These are phyloP conservation scores for Craterocephalus amniculus DNA, from an alignment of 2,797 vertebrate genomes.

Conservation along the genomic window DNA sequence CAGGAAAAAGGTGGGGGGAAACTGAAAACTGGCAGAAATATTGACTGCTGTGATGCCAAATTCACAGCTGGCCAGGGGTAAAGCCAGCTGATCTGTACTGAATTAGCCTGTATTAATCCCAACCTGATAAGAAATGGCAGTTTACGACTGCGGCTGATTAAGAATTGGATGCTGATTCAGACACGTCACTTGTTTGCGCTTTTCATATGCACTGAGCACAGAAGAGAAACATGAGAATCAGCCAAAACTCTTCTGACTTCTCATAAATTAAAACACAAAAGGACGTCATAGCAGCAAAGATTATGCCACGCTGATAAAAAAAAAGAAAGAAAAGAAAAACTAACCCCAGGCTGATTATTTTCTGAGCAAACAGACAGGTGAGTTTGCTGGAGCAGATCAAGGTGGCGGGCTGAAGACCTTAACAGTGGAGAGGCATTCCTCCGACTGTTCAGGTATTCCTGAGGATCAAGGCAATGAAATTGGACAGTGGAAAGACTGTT, in stretches of 20 bases:
- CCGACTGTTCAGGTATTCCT: conserved; percentile 43
- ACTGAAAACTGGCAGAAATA: conserved; percentile 46
- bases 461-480: conserved; percentile 68
- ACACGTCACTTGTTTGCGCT: conserved; percentile 29
- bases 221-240: conserved; percentile 24
- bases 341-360: conserved; percentile 60
- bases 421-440: conserved; percentile 55
- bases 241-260: conserved; percentile 11
- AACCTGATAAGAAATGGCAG: conserved; percentile 14
- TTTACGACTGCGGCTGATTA: conserved; percentile 30
- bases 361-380: conserved; percentile 76
- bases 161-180: conserved; percentile 30
- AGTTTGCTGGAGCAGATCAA: conserved; percentile 60
- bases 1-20: conserved; percentile 42
- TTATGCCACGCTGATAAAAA: conserved; percentile 52
- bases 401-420: conserved; percentile 22
- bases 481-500: conserved; percentile 74
- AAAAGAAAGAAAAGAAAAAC: conserved; percentile 22
- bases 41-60: conserved; percentile 23
- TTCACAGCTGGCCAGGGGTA: conserved; percentile 31
- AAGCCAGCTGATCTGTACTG: conserved; percentile 44
- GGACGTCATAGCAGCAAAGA: conserved; percentile 34
- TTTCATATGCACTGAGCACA: conserved; percentile 5
- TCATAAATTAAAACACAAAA: conserved; percentile 23
- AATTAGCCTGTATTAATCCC: conserved; percentile 20